Evolutionary conservation across 1,140 invertebrate genomes (phyloP), one percentile per base, ranked within the genome.

Genomic region (Babylonia areolata): DNA sequence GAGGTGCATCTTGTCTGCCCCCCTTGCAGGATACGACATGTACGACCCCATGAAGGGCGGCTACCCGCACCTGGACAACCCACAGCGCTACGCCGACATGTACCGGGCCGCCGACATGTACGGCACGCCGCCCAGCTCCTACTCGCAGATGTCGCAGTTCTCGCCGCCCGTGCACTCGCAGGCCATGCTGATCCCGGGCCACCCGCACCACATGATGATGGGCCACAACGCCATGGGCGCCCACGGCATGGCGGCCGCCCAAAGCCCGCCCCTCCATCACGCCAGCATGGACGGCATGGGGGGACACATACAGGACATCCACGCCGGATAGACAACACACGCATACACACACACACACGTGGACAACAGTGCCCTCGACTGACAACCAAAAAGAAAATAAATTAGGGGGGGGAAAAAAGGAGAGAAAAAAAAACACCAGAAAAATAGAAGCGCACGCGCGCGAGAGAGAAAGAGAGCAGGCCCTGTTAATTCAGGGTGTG

Each of bases 151-250:
- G 94, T 93, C 94, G 75, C 94, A 95, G 90, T 92, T 95, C 73
- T 92, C 94, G 77, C 93, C 94, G 37, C 95, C 94, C n/a, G 94
- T 95, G 35, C 95, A 95, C 89, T 95, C 95, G 79, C 95, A 95
- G 89, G 94, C 94, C 81, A 95, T 95, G 95, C 92, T 95, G 54
- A 94, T 95, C 46, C 94, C 95, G 0, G 94, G 94, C 58, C 95
- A 95, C 88, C 95, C 95, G 1, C 95, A 95, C 90, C 94, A 95
- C 87, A 94, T 94, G 93, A 95, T 95, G 94, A 95, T 95, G 94
- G 93, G 91, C 46, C 93, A 93, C 85, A 92, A 93, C 71, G 91
- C 90, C 33, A 95, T 95, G 94, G 94, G 93, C 88, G 94, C 93
- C 73, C 94, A 94, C 88, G 93, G 93, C n/a, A 93, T 93, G 91